These are phyloP conservation scores for Chirona hameri DNA, from an alignment of 2,888 invertebrate species.

Conservation along the genomic window DNA sequence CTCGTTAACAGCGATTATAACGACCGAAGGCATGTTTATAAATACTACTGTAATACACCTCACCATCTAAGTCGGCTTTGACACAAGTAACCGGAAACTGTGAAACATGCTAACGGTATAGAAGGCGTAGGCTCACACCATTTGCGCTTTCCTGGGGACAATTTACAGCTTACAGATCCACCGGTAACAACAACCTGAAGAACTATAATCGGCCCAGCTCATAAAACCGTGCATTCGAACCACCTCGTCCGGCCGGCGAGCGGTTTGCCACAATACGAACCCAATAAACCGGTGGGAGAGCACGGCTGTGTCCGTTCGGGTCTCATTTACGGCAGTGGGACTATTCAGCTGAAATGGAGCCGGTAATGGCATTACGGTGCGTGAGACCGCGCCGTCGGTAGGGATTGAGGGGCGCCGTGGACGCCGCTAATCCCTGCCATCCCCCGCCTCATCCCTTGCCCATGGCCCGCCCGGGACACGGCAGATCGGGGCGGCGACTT, in stretches of 20 bases:
- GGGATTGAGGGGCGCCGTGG: neutral
- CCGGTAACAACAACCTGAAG: neutral
- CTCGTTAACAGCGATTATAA: neutral
- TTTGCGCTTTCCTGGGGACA: neutral
- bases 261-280: neutral
- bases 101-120: neutral
- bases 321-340: neutral
- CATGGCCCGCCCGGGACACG: neutral
- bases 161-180: no score
- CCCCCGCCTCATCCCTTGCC: neutral
- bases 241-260: neutral
- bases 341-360: neutral
- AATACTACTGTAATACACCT: neutral
- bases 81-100: neutral
- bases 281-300: neutral
- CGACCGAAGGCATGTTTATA: neutral
- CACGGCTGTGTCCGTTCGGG: neutral
- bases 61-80: neutral
- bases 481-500: neutral
- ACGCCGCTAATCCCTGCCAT: neutral
- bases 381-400: neutral
- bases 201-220: neutral
- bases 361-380: neutral
- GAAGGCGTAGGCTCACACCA: neutral
- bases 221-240: neutral